phyloP scores from a whole-genome alignment of 2,888 invertebrate species.

The Epirrita christyi region DNA sequence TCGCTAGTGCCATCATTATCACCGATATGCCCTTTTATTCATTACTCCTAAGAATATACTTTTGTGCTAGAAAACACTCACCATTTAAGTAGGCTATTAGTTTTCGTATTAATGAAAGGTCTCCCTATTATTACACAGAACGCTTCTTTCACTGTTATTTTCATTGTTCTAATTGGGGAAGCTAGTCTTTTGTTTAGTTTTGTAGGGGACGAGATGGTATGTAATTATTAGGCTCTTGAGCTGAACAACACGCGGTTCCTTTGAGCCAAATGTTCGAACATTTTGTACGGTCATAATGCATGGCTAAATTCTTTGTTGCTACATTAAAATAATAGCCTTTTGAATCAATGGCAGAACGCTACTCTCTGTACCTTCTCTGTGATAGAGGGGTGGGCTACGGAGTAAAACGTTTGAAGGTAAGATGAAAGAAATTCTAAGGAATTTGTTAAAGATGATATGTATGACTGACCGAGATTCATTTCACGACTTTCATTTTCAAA shows the following conservation, averaged over 20 bases:
- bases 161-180: constrained; percentile 42
- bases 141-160: constrained; percentile 42
- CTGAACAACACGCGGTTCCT: constrained; percentile 12
- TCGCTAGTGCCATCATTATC: constrained; percentile 69
- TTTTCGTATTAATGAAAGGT: constrained; percentile 56
- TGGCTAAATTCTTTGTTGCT: constrained; percentile 10
- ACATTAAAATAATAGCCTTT: constrained; percentile 5
- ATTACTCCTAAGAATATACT: constrained; percentile 68
- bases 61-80: constrained; percentile 66
- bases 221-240: constrained; percentile 32
- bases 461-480: too few relatives aligned
- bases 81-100: constrained; percentile 62
- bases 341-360: background rate
- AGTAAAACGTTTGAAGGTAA: background rate
- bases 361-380: background rate
- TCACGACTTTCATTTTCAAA: too few relatives aligned
- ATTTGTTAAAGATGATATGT: background rate
- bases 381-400: background rate
- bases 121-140: constrained; percentile 39
- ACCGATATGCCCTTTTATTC: constrained; percentile 66
- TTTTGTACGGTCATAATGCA: constrained; percentile 17
- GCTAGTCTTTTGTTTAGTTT: constrained; percentile 41
- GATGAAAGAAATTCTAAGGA: constrained; percentile 1
- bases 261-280: constrained; percentile 24
- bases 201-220: constrained; percentile 32